Evolutionary conservation across 2,113 vertebrate species (phyloP).

Genomic region (Hystrix cristata): DNA sequence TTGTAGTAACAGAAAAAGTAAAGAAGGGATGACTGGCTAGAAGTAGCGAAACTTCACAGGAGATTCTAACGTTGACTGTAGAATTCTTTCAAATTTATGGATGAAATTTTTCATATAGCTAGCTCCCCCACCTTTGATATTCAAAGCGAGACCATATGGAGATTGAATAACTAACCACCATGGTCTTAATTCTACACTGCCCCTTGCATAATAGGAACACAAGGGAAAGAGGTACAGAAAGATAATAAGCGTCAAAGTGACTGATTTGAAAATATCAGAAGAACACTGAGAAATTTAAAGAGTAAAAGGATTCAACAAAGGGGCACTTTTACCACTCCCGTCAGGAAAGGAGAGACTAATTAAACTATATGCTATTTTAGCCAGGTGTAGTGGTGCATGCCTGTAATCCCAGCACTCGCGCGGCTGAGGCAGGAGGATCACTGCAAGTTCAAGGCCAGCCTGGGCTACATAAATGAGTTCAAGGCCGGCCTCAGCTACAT

Average conservation of each 20-base stretch:
- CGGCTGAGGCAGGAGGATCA: no score
- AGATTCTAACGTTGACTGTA: not conserved
- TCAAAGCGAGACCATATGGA: not conserved
- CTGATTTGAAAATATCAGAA: not conserved
- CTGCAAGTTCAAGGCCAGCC: no score
- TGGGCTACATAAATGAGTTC: no score
- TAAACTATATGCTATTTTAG: not conserved
- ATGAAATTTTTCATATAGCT: not conserved
- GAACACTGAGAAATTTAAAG: not conserved
- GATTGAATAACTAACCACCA: not conserved
- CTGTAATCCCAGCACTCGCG: no score
- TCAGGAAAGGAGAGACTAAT: not conserved
- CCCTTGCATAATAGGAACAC: not conserved
- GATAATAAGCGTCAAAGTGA: not conserved
- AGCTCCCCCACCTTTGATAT: not conserved
- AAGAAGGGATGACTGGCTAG: not conserved
- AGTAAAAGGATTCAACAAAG: not conserved
- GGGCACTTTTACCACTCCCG: not conserved
- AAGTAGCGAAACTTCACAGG: constrained; percentile 10
- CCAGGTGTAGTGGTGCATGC: no score
- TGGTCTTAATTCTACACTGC: not conserved
- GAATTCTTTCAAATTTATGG: not conserved
- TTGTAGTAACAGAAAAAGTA: not conserved
- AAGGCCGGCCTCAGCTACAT: no score
- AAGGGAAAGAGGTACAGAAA: not conserved